These are phyloP conservation scores for Petrosia ficiformis DNA, from an alignment of 37 sponge, comb jelly and placozoan genomes.

Conservation along the genomic window DNA sequence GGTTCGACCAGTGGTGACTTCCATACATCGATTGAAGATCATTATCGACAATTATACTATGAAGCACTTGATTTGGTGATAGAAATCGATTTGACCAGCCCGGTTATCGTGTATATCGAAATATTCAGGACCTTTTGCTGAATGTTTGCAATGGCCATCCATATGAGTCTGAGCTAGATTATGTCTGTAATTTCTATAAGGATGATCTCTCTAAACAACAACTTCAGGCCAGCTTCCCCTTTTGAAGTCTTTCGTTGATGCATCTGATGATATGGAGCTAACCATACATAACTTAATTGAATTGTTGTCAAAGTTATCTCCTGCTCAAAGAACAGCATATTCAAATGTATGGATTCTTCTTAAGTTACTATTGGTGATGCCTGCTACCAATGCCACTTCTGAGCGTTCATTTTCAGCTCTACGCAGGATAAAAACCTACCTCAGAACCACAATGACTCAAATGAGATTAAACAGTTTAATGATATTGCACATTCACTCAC, in stretches of 20 bases:
- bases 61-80: conserved; percentile 15
- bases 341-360: conserved; percentile 25
- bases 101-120: conserved; percentile 3
- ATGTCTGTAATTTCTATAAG: conserved; percentile 12
- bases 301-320: background rate
- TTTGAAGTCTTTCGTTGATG: too few species aligned
- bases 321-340: conserved; percentile 11
- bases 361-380: conserved; percentile 54
- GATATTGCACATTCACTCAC: conserved; percentile 54
- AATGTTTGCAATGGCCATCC: background rate
- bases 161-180: background rate
- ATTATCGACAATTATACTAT: conserved; percentile 12
- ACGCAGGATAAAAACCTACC: conserved; percentile 48
- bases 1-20: background rate
- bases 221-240: conserved; percentile 1
- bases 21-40: background rate
- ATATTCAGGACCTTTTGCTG: background rate
- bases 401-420: conserved; percentile 58
- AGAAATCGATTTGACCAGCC: conserved; percentile 11
- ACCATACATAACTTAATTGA: too few species aligned
- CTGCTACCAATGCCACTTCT: conserved; percentile 61
- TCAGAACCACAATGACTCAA: conserved; percentile 52
- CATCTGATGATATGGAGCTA: too few species aligned
- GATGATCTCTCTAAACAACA: conserved; percentile 7
- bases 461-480: conserved; percentile 52